Conservation (phyloP, 2,888 invertebrate species). For the Polyploca ridens region DNA sequence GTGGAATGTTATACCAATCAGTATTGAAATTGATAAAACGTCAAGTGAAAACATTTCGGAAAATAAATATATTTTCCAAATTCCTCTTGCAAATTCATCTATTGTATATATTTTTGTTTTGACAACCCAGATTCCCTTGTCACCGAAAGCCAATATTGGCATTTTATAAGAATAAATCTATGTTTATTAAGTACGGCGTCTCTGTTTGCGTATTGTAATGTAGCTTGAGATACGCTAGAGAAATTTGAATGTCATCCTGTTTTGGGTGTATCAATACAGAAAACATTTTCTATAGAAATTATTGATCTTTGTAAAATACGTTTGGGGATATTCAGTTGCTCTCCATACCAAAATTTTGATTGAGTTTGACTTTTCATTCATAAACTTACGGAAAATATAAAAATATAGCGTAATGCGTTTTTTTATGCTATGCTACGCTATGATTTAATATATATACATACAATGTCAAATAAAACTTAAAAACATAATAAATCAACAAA, state of each 20-base stretch:
- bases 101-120: constrained; percentile 8
- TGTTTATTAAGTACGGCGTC: neutral
- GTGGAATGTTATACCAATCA: neutral
- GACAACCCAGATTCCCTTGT: constrained; percentile 1
- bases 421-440: too few species aligned
- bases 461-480: too few species aligned
- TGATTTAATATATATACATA: too few species aligned
- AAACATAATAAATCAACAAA: too few species aligned
- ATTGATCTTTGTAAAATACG: neutral
- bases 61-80: neutral
- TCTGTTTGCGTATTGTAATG: neutral
- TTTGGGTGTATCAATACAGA: neutral
- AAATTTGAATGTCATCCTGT: neutral
- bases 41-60: neutral
- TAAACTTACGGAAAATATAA: too few species aligned
- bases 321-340: neutral
- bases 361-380: too few species aligned
- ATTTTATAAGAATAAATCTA: constrained; percentile 15
- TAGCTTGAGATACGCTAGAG: neutral
- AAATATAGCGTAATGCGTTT: too few species aligned
- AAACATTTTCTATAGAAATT: neutral
- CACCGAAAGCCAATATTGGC: neutral
- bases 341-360: too few species aligned
- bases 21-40: neutral
- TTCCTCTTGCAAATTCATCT: neutral